Conservation (phyloP, 2,797 vertebrate species). For the Molothrus ater region DNA sequence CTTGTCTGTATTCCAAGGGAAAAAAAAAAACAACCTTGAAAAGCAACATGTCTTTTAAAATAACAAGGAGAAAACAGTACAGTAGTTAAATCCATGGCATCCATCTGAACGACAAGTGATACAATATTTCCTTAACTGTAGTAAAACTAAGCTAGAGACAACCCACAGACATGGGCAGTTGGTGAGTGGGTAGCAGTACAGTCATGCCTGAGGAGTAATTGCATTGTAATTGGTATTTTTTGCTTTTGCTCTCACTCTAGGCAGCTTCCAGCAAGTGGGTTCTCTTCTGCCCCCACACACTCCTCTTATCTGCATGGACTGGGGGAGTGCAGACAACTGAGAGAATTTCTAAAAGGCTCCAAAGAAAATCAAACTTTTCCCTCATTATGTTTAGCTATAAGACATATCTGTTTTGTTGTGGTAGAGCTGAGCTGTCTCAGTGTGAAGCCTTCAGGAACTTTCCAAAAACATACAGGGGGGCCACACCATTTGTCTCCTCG, state of each 20-base stretch:
- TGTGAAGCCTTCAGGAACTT: background rate
- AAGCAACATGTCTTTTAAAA: background rate
- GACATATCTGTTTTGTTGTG: background rate
- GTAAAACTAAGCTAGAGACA: slow-evolving; percentile 5
- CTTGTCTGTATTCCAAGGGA: background rate
- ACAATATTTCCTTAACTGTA: slow-evolving; percentile 11
- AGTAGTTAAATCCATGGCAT: background rate
- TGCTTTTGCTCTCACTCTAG: background rate
- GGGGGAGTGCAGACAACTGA: background rate
- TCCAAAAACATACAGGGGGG: background rate
- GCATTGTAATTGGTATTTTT: slow-evolving; percentile 23
- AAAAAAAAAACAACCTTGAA: background rate
- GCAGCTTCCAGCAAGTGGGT: background rate
- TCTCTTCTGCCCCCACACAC: background rate
- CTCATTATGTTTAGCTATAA: background rate
- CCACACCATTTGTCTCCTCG: background rate
- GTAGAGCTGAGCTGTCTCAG: background rate
- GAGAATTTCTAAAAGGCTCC: background rate
- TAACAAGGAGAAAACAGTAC: background rate
- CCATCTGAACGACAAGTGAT: background rate
- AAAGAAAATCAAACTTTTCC: background rate
- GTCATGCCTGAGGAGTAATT: slow-evolving; percentile 39
- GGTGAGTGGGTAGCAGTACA: slow-evolving; percentile 55
- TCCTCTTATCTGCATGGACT: background rate
- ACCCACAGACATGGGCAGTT: slow-evolving; percentile 49